Evolutionary conservation across 1,140 invertebrate species (phyloP).

Genomic region (Ceratina japonica): DNA sequence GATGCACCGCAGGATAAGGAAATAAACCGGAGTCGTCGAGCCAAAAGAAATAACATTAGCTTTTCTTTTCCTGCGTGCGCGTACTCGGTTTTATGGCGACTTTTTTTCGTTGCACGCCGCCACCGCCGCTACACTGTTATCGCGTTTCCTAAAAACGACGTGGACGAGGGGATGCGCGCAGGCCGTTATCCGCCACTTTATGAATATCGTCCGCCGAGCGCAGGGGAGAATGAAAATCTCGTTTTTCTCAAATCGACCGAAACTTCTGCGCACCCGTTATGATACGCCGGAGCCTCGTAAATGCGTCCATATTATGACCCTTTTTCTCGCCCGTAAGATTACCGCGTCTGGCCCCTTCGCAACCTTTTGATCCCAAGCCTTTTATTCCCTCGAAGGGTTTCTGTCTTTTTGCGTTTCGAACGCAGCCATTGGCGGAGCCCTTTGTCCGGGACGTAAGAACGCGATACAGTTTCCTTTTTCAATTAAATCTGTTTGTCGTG

Average conservation of each 20-base stretch:
- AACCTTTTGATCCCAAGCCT: neutral
- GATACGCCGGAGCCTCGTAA: conserved; percentile 6
- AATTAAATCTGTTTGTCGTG: neutral
- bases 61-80: conserved; percentile 20
- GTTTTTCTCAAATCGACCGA: conserved; percentile 45
- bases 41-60: conserved; percentile 43
- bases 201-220: conserved; percentile 36
- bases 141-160: conserved; percentile 31
- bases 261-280: conserved; percentile 16
- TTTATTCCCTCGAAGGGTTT: neutral
- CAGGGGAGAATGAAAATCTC: conserved; percentile 18
- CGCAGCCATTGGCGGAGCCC: too few species aligned
- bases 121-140: conserved; percentile 37
- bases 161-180: neutral
- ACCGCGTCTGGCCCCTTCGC: too few species aligned
- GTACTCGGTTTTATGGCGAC: conserved; percentile 19
- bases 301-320: neutral
- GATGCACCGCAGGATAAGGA: conserved; percentile 31
- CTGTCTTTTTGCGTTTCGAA: too few species aligned
- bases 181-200: conserved; percentile 35
- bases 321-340: neutral
- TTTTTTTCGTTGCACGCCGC: conserved; percentile 16
- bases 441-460: too few species aligned
- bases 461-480: neutral
- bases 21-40: conserved; percentile 42